These are phyloP conservation scores for Chamaetylas fuelleborni DNA, from an alignment of 2,113 vertebrate genomes.

Conservation along the genomic window DNA sequence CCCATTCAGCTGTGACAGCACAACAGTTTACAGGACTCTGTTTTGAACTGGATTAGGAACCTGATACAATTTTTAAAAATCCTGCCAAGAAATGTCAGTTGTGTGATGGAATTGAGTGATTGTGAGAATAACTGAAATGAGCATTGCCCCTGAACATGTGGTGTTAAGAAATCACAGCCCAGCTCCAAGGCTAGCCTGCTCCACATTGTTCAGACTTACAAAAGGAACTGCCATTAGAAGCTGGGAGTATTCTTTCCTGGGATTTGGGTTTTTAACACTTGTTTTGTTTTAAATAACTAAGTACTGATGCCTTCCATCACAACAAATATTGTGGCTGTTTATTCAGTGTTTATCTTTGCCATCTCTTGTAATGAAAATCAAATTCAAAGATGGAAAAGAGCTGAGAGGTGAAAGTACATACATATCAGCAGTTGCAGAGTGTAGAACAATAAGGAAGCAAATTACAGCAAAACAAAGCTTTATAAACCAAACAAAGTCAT, in stretches of 20 bases:
- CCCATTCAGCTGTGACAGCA: neutral
- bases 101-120: neutral
- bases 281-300: neutral
- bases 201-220: neutral
- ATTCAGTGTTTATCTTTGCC: neutral
- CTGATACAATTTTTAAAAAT: neutral
- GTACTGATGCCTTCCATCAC: neutral
- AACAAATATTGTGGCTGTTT: neutral
- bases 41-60: neutral
- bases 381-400: neutral
- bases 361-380: neutral
- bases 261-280: neutral
- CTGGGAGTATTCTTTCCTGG: neutral
- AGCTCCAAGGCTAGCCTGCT: neutral
- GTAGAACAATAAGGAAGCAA: neutral
- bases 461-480: neutral
- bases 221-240: neutral
- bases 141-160: neutral
- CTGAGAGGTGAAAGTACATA: neutral
- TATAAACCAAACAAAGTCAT: neutral
- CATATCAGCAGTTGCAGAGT: neutral
- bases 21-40: neutral
- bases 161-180: neutral
- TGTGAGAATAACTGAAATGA: constrained; percentile 22
- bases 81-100: neutral